Percentiles rank a stretch among this genome's conserved stretches.
These are phyloP conservation scores for Dendrolimus kikuchii DNA, from an alignment of 1,140 invertebrate species.

Conservation along the genomic window DNA sequence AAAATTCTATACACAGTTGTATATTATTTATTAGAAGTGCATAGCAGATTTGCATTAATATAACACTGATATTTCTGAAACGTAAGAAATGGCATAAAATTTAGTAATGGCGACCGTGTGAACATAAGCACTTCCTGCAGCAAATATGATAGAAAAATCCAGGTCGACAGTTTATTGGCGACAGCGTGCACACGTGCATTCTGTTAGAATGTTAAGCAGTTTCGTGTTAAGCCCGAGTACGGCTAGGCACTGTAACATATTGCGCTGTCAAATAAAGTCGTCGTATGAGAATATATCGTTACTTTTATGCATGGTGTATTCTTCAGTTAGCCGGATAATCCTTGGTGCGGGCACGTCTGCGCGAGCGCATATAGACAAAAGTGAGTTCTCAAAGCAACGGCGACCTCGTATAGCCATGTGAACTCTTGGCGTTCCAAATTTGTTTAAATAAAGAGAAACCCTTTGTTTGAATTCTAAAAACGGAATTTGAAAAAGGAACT, in stretches of 20 bases:
- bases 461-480: constrained; percentile 34
- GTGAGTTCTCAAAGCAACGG: constrained; percentile 42
- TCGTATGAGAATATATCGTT: background rate
- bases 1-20: too few relatives aligned
- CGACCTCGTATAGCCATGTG: constrained; percentile 32
- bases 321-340: constrained; percentile 32
- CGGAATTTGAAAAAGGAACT: constrained; percentile 14
- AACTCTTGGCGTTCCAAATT: constrained; percentile 41
- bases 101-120: constrained; percentile 33
- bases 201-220: constrained; percentile 65
- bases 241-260: constrained; percentile 22
- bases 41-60: too few relatives aligned
- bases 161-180: constrained; percentile 60
- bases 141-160: constrained; percentile 54
- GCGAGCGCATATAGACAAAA: constrained; percentile 41
- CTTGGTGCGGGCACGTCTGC: constrained; percentile 32
- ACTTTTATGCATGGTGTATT: constrained; percentile 12
- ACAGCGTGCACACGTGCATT: constrained; percentile 40
- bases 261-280: constrained; percentile 15
- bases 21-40: too few relatives aligned
- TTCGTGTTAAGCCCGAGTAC: constrained; percentile 55
- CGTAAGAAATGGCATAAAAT: constrained; percentile 5
- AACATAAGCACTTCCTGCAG: constrained; percentile 44
- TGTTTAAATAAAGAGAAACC: constrained; percentile 31
- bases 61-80: too few relatives aligned